Evolutionary conservation across 2,113 vertebrate genomes (phyloP).

Genomic region (Tyrannus savana): DNA sequence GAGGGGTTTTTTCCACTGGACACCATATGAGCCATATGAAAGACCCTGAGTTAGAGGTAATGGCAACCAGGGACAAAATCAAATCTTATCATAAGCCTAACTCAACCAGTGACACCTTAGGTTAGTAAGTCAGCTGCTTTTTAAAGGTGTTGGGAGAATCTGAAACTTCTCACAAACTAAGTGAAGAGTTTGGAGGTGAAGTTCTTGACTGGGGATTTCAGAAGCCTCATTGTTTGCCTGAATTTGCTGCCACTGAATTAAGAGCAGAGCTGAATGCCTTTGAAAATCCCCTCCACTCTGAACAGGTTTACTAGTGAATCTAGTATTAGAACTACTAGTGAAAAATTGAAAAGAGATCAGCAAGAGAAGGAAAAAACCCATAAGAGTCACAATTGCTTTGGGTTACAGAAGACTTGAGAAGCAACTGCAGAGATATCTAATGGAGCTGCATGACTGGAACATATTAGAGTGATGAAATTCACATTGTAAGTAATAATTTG

Average conservation of each 20-base stretch:
- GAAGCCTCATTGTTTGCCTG: not conserved
- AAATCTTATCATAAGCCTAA: not conserved
- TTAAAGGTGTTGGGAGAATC: not conserved
- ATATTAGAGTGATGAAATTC: conserved; percentile 2
- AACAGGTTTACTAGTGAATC: not conserved
- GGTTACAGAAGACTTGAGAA: not conserved
- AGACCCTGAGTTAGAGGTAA: not conserved
- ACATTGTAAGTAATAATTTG: conserved; percentile 25
- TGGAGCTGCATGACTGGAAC: not conserved
- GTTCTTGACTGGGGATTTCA: not conserved
- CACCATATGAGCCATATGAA: not conserved
- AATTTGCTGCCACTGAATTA: not conserved
- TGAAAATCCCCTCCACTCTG: not conserved
- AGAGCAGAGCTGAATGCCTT: not conserved
- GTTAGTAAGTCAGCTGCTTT: not conserved
- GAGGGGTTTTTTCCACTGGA: not conserved
- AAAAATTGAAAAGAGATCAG: not conserved
- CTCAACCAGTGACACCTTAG: not conserved
- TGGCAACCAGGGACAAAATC: not conserved
- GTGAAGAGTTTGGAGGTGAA: not conserved
- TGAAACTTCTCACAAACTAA: not conserved
- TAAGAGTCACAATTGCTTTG: not conserved
- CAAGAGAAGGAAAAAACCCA: not conserved
- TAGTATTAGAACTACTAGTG: not conserved
- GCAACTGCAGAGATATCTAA: not conserved